Base-by-base conservation (phyloP, 2,888 invertebrate species). In the Catocala sponsa region DNA sequence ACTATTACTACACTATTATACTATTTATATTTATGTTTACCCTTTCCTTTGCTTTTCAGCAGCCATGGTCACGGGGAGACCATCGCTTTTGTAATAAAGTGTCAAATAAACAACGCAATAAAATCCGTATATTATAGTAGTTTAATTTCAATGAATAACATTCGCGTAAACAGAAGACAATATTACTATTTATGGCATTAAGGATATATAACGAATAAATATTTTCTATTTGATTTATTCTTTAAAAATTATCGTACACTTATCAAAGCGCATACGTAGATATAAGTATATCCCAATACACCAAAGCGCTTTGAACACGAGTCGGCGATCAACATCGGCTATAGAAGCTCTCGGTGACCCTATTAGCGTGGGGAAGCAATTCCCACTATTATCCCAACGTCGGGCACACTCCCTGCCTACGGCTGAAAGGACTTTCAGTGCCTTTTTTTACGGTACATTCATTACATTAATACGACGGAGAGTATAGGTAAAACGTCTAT, bases 321-420 rank as follows among this genome's bases (percentile, higher is more conserved):
- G 41, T 12, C 13, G n/a, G 52, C 63, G 55, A 63, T 55, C 48
- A 56, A 53, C 59, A 55, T 52, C 46, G 57, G 35, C 59, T 52
- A 59, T 61, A 59, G 65, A 59, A 52, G 49, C 65, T 55, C 63
- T 53, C 78, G 78, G 76, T 86, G 85, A 88, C 88, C 88, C 87
- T 86, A 87, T 89, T 84, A 81, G 76, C 56, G 70, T 66, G 61
- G 70, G 72, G 51, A 70, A 67, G 72, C 63, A 58, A 79, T 80
- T 72, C 68, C 79, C 79, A 79, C 83, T 79, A 80, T 83, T 82
- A 82, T 81, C 81, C 84, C 77, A 66, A 69, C 70, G 79, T 81
- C 83, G 73, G 70, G 70, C 68, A 63, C 83, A 83, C 65, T 58
- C 63, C 47, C 49, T 48, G 70, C 69, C 71, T 57, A 58, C 59